Percentiles rank a stretch among this genome's conserved stretches.
Conservation (phyloP, 2,113 vertebrate species). For the Cyanoderma ruficeps region DNA sequence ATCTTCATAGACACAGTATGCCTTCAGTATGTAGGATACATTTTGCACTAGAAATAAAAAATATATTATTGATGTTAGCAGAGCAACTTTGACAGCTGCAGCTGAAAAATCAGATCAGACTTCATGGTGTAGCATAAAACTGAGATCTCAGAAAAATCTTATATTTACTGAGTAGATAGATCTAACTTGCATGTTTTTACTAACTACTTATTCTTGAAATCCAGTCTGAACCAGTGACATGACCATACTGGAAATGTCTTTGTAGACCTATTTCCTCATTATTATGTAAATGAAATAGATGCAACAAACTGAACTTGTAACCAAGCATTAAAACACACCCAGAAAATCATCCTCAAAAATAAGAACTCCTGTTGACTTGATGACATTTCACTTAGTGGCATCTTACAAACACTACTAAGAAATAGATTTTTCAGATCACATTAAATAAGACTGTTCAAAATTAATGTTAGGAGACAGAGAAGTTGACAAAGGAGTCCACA, state of each 20-base stretch:
- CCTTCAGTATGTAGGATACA: neutral
- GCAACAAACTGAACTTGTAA: neutral
- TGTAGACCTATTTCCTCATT: neutral
- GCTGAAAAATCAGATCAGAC: neutral
- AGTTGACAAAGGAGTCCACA: neutral
- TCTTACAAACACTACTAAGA: neutral
- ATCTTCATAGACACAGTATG: neutral
- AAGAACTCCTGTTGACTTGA: neutral
- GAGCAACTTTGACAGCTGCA: neutral
- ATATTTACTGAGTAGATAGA: neutral
- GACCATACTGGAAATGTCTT: neutral
- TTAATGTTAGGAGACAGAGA: neutral
- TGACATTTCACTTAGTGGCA: neutral
- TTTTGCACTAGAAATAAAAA: neutral
- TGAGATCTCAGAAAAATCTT: neutral
- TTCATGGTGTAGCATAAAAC: neutral
- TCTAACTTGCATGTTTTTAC: neutral
- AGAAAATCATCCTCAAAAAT: neutral
- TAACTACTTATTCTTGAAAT: neutral
- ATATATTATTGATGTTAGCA: neutral
- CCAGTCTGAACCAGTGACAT: neutral
- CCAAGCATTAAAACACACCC: neutral
- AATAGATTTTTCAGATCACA: neutral
- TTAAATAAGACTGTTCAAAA: neutral
- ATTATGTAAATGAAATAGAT: neutral